A percentile compares a stretch with the other conserved stretches of the same genome.
phyloP scores from a whole-genome alignment of 2,888 invertebrate genomes.

The Caenorhabditis sp. region DNA sequence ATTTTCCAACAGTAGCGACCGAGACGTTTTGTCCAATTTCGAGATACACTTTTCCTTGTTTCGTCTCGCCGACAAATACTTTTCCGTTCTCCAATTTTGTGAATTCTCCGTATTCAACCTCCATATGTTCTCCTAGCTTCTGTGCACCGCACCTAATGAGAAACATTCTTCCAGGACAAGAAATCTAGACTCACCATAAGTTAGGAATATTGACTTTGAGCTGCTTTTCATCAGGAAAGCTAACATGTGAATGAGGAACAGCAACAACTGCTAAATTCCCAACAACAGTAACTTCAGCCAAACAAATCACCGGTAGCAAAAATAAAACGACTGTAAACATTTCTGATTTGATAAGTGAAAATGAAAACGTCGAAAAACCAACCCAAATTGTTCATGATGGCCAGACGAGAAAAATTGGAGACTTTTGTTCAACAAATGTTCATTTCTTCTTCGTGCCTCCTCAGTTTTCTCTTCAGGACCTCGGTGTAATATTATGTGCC shows the following conservation, averaged over 20 bases:
- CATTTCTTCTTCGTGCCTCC: neutral
- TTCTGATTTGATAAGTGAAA: neutral
- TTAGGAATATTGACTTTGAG: slow-evolving; percentile 41
- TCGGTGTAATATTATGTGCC: neutral
- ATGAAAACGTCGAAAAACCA: neutral
- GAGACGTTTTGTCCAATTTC: slow-evolving; percentile 39
- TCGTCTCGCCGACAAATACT: slow-evolving; percentile 38
- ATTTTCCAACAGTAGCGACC: slow-evolving; percentile 43
- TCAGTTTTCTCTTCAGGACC: neutral
- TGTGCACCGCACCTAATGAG: slow-evolving; percentile 50
- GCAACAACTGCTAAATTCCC: slow-evolving; percentile 51
- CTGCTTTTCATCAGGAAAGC: slow-evolving; percentile 18
- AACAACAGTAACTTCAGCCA: slow-evolving; percentile 34
- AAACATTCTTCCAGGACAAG: too few species aligned
- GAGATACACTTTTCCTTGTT: slow-evolving; percentile 37
- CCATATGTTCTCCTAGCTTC: slow-evolving; percentile 43
- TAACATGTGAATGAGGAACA: slow-evolving; percentile 31
- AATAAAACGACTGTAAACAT: neutral
- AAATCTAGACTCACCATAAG: too few species aligned
- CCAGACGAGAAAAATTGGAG: neutral
- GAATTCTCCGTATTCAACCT: slow-evolving; percentile 50
- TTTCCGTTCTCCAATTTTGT: slow-evolving; percentile 43
- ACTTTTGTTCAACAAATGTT: neutral
- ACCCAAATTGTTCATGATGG: neutral
- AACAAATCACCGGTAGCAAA: neutral